These are phyloP conservation scores for Chlamydotis undulata DNA, from an alignment of 2,113 vertebrate genomes.

Conservation along the genomic window DNA sequence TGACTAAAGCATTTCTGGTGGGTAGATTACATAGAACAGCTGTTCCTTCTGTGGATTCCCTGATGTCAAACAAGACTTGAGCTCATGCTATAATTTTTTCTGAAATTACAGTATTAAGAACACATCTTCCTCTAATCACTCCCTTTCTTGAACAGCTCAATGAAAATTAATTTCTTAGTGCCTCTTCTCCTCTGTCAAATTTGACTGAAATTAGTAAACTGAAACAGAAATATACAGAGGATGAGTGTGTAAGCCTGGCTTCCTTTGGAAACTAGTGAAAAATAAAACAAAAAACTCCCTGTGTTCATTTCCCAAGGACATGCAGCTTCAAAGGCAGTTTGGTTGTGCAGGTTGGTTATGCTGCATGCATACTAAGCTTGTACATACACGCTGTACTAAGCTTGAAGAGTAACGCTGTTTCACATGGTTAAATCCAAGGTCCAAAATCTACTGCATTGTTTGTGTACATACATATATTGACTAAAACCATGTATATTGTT, in stretches of 20 bases:
- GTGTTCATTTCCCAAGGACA: not conserved
- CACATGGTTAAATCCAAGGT: not conserved
- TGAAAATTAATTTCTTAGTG: not conserved
- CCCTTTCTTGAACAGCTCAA: not conserved
- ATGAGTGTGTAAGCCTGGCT: not conserved
- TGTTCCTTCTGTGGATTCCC: not conserved
- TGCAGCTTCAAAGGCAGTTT: not conserved
- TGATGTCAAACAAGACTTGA: not conserved
- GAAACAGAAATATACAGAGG: not conserved
- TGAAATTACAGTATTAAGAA: not conserved
- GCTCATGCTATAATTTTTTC: not conserved
- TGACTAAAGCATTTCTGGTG: not conserved
- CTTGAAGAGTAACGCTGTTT: not conserved
- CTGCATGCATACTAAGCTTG: not conserved
- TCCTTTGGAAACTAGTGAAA: not conserved
- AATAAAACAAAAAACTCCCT: not conserved
- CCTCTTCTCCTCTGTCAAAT: not conserved
- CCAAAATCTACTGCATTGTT: not conserved
- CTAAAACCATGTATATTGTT: not conserved
- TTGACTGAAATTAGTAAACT: not conserved
- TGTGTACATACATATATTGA: too few species aligned
- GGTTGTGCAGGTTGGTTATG: not conserved
- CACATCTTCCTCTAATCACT: not conserved
- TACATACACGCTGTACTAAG: not conserved
- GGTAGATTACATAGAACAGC: not conserved